Evolutionary conservation across 2,113 vertebrate species (phyloP).

Genomic region (Hydropotes inermis): DNA sequence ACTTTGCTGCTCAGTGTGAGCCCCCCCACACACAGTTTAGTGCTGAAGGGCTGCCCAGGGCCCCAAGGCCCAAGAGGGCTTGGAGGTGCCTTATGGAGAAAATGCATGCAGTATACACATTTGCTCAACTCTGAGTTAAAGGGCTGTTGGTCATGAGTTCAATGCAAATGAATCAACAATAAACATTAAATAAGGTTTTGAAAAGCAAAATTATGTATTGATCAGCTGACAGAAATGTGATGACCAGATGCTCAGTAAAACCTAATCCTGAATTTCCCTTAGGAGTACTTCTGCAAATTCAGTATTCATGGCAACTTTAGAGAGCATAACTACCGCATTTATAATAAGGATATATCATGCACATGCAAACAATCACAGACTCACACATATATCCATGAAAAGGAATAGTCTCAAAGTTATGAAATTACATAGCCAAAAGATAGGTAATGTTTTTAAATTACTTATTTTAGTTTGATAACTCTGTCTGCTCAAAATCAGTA

Average conservation of each 20-base stretch:
- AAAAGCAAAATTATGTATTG: not conserved
- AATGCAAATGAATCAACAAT: not conserved
- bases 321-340: not conserved
- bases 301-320: not conserved
- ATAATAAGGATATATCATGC: not conserved
- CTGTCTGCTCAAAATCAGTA: not conserved
- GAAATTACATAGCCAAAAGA: not conserved
- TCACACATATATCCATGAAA: not conserved
- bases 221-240: not conserved
- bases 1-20: not conserved
- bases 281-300: not conserved
- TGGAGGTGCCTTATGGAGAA: not conserved
- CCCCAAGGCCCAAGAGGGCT: not conserved
- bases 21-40: rapidly evolving
- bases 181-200: not conserved
- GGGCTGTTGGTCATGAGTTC: not conserved
- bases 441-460: not conserved
- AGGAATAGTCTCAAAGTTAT: not conserved
- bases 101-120: not conserved
- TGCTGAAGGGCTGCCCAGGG: not conserved
- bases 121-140: not conserved
- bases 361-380: not conserved
- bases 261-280: not conserved
- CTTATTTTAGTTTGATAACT: not conserved
- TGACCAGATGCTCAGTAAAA: not conserved